Evolutionary conservation across 2,797 vertebrate genomes (phyloP).

Genomic region (Danio kyathit): DNA sequence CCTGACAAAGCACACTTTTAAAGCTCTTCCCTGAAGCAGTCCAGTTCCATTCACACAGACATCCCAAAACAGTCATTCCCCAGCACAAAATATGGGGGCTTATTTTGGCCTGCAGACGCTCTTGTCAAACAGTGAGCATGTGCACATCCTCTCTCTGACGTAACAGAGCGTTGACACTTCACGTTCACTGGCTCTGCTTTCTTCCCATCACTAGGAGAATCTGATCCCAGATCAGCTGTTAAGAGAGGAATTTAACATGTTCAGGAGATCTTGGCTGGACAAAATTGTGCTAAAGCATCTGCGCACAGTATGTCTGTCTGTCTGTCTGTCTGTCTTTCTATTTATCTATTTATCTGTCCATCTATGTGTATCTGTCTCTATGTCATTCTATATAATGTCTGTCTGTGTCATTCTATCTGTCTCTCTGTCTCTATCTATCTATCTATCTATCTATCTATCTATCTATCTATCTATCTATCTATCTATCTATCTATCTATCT

Average conservation of each 20-base stretch:
- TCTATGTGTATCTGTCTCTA: too few relatives aligned
- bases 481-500: too few relatives aligned
- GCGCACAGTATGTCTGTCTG: too few relatives aligned
- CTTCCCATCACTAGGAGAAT: neutral
- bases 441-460: too few relatives aligned
- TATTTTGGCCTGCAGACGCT: constrained; percentile 25
- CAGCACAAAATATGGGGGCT: constrained; percentile 17
- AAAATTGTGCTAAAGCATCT: neutral
- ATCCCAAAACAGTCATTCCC: constrained; percentile 7
- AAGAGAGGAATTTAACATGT: constrained; percentile 46
- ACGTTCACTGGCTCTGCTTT: neutral
- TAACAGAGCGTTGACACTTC: constrained; percentile 30
- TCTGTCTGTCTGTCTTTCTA: too few relatives aligned
- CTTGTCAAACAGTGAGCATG: constrained; percentile 50
- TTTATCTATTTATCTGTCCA: too few relatives aligned
- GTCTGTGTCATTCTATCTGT: too few relatives aligned
- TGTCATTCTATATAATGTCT: too few relatives aligned
- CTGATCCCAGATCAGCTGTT: constrained; percentile 40
- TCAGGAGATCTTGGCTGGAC: constrained; percentile 48
- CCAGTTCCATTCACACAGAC: constrained; percentile 26
- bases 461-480: too few relatives aligned
- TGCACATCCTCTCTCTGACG: constrained; percentile 48
- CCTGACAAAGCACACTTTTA: constrained; percentile 25
- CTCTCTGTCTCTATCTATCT: too few relatives aligned
- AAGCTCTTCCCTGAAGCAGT: constrained; percentile 13